Base-by-base conservation (phyloP, 2,113 vertebrate genomes). In the Stictonetta naevosa region DNA sequence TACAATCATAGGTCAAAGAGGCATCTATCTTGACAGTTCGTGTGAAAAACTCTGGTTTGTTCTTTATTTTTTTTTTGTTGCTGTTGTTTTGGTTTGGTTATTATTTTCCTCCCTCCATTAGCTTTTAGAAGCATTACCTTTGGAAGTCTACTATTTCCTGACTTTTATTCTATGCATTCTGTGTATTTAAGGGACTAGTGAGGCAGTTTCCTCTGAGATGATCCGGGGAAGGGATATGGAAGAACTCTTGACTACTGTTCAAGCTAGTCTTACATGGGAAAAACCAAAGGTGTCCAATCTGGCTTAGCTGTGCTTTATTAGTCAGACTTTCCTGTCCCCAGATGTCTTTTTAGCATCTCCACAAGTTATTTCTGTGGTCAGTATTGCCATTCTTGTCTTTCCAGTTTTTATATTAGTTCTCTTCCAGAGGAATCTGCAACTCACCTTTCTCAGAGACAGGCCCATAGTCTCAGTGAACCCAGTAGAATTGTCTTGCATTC, bases 41-140 rank as follows among this genome's bases (percentile, higher is more conserved):
- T 36, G 46, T 66, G 83, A 76, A 69, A 86, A 92, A 7, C 42
- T 38, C 63, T 38, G 25, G 21, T 22, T 46, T 38, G 26, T 46
- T 76, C 44, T 44, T 64, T 46, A 46, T 19, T 38, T 72, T 19
- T 46, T 38, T 72, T 23, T 13, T 28, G 25, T 53, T 53, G 25
- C 38, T 38, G 16, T 38, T 73, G 29, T n/a, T 68, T 28, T 66
- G 6, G 22, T 23, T 55, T 66, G 44, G 44, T 46, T 46, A 46
- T 46, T 46, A 46, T 46, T 66, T 71, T 21, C 13, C 28, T 79
- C 22, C 42, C 46, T 77, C 72, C 22, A 36, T 67, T 93, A 83
- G 23, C 67, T 88, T 86, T 74, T 64, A 93, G 83, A 83, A 85
- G 83, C 38, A 76, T 74, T 78, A 63, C 58, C 58, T 80, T 69